Evolutionary conservation across 2,113 vertebrate species (phyloP), one percentile per base, ranked within the genome.

Genomic region (Mirounga angustirostris): DNA sequence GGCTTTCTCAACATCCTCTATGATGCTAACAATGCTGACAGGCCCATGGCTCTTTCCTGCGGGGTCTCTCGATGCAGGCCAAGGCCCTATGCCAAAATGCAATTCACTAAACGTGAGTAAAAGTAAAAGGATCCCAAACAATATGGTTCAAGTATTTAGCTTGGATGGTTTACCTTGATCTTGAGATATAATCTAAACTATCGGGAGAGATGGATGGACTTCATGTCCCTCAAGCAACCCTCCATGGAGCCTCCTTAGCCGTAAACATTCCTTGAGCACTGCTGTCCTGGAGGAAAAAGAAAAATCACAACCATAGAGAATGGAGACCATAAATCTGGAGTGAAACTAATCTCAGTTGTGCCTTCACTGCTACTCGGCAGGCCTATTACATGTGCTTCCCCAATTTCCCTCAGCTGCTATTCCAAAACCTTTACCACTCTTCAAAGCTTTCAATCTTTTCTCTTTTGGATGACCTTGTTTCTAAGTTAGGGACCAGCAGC

Each of bases 291-390:
- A 80, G 36, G 80, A 85, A 92, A 93, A 95, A 98, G 95, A 98
- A 96, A 98, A 98, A 97, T 98, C 97, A 96, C 90, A 84, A 59
- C 94, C 56, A 28, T 46, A 61, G 14, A 84, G 80, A 94, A 87
- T 5, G 90, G 96, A 81, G 96, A 87, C 80, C 90, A 97, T 98
- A 97, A 98, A 98, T 98, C 97, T 96, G 96, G 81, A 81, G 69
- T n/a, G 92, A 96, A 97, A 97, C 95, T 97, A 96, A 97, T 97
- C 94, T 98, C 95, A 80, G 82, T 54, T 93, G 91, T 95, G 92
- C 96, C 79, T 46, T 79, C 94, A 86, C 12, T 96, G 96, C 78
- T 94, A 28, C 78, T 94, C 26, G 5, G 73, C 71, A 93, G 86
- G 83, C 79, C 89, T 65, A 90, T 96, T 80, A 94, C 79, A 58